phyloP scores from a whole-genome alignment of 2,888 invertebrate species.

The Kryphioiulus occultus region DNA sequence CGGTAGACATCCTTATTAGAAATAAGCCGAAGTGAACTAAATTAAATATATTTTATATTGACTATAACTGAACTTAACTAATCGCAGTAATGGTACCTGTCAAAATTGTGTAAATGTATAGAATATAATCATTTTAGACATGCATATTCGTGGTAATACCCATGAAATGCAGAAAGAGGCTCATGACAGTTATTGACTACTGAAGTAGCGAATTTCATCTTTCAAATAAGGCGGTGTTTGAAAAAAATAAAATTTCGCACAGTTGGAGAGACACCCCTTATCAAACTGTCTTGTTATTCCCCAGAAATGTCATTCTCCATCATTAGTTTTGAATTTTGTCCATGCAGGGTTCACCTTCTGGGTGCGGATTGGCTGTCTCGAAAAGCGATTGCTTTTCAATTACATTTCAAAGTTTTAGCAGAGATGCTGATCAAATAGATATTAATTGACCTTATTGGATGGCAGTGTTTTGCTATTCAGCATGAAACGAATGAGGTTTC shows the following conservation, averaged over 20 bases:
- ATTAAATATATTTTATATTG: too few relatives aligned
- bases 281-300: conserved; percentile 10
- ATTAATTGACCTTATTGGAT: neutral
- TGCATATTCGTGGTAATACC: neutral
- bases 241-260: neutral
- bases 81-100: neutral
- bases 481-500: neutral
- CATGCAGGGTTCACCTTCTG: neutral
- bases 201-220: neutral
- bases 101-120: neutral
- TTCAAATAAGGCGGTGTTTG: neutral
- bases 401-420: neutral
- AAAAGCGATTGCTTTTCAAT: neutral
- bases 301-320: conserved; percentile 11
- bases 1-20: too few relatives aligned
- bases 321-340: conserved; percentile 32
- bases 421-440: neutral
- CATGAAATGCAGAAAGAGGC: neutral
- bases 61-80: too few relatives aligned
- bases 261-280: neutral
- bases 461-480: neutral
- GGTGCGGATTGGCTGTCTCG: neutral
- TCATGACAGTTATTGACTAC: neutral
- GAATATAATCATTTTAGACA: neutral
- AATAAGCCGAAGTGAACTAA: too few relatives aligned